Evolutionary conservation across 2,797 vertebrate genomes (phyloP), one percentile per base, ranked within the genome.

Genomic region (Erethizon dorsatum): DNA sequence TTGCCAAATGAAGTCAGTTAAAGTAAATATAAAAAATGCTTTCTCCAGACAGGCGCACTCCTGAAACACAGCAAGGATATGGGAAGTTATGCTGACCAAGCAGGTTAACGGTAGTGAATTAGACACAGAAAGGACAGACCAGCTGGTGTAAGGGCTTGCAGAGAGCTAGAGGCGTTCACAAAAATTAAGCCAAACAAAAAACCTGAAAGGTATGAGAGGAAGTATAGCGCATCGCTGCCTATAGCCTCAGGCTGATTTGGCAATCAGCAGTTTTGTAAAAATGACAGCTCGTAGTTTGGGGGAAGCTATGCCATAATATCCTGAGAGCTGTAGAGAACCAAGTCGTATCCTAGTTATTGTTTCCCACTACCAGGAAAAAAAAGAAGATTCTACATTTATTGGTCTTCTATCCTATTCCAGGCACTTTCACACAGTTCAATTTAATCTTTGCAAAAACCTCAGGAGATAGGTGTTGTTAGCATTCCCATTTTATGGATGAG

Each of bases 1-100:
- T 96, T 91, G 95, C 96, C 97, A 98, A 95, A 93, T 57, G 82
- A 95, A 90, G 47, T 83, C 56, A 56, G 95, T 96, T 88, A 97
- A 96, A 96, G 86, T 90, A 90, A 96, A 96, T 71, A 98, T 61
- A 82, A 93, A 88, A 96, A 95, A 90, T 61, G 86, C 47, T 14
- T 91, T 86, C 86, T 92, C 85, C 80, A 92, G 95, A 95, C 88
- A 96, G 87, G 96, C 0, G 2, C 15, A 2, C 85, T 96, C 77
- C 82, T 52, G 31, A 87, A 88, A 93, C 85, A 75, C 77, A 90
- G 85, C 90, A 50, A 93, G 90, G 90, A 96, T 57, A 61, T 17
- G 63, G 75, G 52, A 50, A 92, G 91, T 95, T 59, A 31, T 65
- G 95, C 96, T 96, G 97, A 95, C 69, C 67, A 96, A 95, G 95